Percentiles rank a stretch among this genome's conserved stretches.
Evolutionary conservation across 2,888 invertebrate species (phyloP).

Genomic region (Pecten maximus): DNA sequence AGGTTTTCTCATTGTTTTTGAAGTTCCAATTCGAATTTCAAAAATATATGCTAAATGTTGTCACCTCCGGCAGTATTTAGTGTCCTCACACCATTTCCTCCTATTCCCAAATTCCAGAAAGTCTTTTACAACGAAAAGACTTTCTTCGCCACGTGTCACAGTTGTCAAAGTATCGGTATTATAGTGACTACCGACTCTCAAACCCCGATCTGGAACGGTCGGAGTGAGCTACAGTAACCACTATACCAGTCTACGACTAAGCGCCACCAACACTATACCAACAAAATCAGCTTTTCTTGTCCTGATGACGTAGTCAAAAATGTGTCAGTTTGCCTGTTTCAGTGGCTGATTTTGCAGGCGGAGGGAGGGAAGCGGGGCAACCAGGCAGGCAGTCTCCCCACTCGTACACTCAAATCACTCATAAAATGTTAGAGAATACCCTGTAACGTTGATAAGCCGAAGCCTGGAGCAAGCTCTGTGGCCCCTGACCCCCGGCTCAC

Average conservation of each 20-base stretch:
- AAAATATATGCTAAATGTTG: background rate
- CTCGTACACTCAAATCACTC: constrained; percentile 26
- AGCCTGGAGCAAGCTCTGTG: constrained; percentile 14
- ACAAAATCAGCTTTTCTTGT: constrained; percentile 30
- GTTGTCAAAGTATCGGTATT: constrained; percentile 31
- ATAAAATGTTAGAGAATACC: constrained; percentile 29
- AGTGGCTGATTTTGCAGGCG: constrained; percentile 26
- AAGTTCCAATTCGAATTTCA: background rate
- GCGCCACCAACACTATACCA: constrained; percentile 17
- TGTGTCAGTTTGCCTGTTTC: constrained; percentile 35
- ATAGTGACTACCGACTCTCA: constrained; percentile 52
- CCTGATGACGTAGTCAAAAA: constrained; percentile 33
- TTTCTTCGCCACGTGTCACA: constrained; percentile 32
- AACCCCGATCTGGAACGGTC: constrained; percentile 37
- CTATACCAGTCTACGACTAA: background rate
- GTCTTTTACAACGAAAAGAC: constrained; percentile 30
- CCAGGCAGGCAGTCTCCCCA: constrained; percentile 24
- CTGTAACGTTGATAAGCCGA: constrained; percentile 29
- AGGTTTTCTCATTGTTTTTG: constrained; percentile 27
- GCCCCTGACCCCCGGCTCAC: constrained; percentile 26
- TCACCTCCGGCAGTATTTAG: background rate
- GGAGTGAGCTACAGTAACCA: constrained; percentile 55
- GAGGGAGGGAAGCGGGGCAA: constrained; percentile 9
- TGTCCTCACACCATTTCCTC: constrained; percentile 4
- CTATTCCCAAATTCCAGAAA: constrained; percentile 2